Base-by-base conservation (phyloP, 2,797 vertebrate genomes). In the Petrocephalus schoutedeni region DNA sequence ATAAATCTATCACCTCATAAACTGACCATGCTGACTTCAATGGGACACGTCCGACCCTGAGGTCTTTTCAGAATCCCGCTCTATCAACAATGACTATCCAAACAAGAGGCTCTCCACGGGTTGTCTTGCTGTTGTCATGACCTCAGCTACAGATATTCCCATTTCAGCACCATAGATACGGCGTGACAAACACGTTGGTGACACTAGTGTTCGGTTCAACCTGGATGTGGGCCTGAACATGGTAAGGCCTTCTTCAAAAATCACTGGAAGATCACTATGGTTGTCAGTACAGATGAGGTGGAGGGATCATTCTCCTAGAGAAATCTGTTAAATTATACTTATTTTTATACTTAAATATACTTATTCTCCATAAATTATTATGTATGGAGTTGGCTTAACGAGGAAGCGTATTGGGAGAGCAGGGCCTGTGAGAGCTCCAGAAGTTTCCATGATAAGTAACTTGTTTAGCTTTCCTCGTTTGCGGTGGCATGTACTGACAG, bases 1-100 rank as follows among this genome's bases (percentile, higher is more conserved):
- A 94, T 95, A 94, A 95, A 96, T 95, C 92, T 94, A 94, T 94
- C 95, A 95, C 94, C 95, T 94, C 94, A 93, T 96, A 95, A 96
- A 95, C 93, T 91, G 92, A 92, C 93, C 89, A 93, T 87, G 91
- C 91, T 90, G 91, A 92, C 90, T 91, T 93, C 93, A 92, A 92
- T 93, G 91, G 90, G 92, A 92, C 90, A 90, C 91, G 89, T 92
- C 91, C 88, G 36, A 71, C 59, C 4, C 7, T 12, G 1, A 51
- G 56, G 87, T 23, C 49, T 49, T 85, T 71, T 59, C 57, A 67
- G 87, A 88, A 21, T 54, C 19, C 59, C 7, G 58, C 87, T 83
- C 67, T 45, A 85, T 88, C 87, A 71, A n/a, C 58, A 85, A 85
- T 19, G 82, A 32, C 45, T 28, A 41, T 53, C 14, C 49, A 87